Percentiles rank a stretch among this genome's conserved stretches.
Evolutionary conservation across 2,797 vertebrate species (phyloP).

Genomic region (Melanotaenia pygmaea): DNA sequence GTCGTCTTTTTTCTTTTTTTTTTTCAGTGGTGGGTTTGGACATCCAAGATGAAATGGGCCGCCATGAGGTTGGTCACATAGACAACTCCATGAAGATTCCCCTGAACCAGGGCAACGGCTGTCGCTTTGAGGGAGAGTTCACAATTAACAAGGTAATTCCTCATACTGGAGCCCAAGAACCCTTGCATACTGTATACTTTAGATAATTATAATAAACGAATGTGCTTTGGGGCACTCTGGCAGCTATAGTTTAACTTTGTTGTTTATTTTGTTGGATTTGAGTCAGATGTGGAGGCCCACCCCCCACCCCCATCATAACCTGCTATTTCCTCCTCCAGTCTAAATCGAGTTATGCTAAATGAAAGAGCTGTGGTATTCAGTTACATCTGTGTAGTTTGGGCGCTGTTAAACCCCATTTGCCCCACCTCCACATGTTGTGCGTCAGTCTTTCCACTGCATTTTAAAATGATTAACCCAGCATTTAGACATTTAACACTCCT

Average conservation of each 20-base stretch:
- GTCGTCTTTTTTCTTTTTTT: background rate
- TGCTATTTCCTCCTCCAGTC: conserved; percentile 25
- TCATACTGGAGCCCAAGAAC: background rate
- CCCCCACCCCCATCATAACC: background rate
- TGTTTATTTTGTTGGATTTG: conserved; percentile 33
- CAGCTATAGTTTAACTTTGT: background rate
- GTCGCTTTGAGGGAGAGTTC: conserved; percentile 98
- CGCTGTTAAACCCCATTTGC: conserved; percentile 32
- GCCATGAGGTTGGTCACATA: conserved; percentile 97
- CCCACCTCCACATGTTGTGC: conserved; percentile 25
- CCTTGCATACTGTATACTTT: background rate
- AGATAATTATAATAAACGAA: background rate
- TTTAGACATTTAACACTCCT: conserved; percentile 47
- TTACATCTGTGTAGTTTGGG: conserved; percentile 39
- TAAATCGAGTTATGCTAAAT: conserved; percentile 59
- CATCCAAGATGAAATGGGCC: conserved; percentile 99
- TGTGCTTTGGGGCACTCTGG: background rate
- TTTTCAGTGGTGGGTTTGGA: conserved; percentile 94
- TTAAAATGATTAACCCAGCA: conserved; percentile 70
- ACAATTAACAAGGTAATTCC: conserved; percentile 94
- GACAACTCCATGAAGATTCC: conserved; percentile 98
- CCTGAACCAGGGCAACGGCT: conserved; percentile 90
- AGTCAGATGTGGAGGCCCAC: conserved; percentile 24
- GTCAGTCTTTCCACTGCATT: conserved; percentile 65
- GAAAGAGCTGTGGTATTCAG: conserved; percentile 24